Base-by-base conservation (phyloP, 2,888 invertebrate species). In the Opisthograptis luteolata region DNA sequence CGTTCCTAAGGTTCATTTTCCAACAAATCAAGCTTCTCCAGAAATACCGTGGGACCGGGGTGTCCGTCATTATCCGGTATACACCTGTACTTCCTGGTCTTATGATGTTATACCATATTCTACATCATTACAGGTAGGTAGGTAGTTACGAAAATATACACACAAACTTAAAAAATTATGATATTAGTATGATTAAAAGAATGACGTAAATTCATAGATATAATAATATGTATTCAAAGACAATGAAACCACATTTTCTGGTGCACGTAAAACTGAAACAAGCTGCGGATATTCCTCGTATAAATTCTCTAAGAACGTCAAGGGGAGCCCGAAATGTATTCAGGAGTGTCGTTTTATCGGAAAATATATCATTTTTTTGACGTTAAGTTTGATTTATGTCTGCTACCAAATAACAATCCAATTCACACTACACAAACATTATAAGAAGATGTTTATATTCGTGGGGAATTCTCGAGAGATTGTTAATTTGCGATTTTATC, bases 281-380 rank as follows among this genome's bases (percentile, higher is more conserved):
- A 53, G 55, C 57, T 53, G 13, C 35, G 39, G 39, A 52, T 53
- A 57, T 49, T 47, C 24, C 31, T 45, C 47, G 48, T 55, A 60
- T 60, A 60, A 60, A 60, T 62, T 51, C 42, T 55, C 55, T 49
- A 17, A 10, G 14, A 70, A 70, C 68, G 76, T 81, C 79, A 73
- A 71, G 64, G 59, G 62, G 70, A 63, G 65, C 73, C 74, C 67
- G 61, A 68, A 72, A 80, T 81, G 75, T 84, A 79, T 84, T 80
- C 79, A 78, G 67, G 68, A 73, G 70, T 79, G 79, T 79, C 79
- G 69, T 74, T 79, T 82, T 81, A 82, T 81, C 77, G 76, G 70
- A 69, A 67, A 70, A 79, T 84, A 81, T 82, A 81, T 82, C 78
- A 81, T 73, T 74, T 79, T 76, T 75, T 73, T 68, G 80, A 78